A percentile compares a stretch with the other conserved stretches of the same genome.
Conservation (phyloP, 2,797 vertebrate genomes). For the Lycodopsis pacificus region DNA sequence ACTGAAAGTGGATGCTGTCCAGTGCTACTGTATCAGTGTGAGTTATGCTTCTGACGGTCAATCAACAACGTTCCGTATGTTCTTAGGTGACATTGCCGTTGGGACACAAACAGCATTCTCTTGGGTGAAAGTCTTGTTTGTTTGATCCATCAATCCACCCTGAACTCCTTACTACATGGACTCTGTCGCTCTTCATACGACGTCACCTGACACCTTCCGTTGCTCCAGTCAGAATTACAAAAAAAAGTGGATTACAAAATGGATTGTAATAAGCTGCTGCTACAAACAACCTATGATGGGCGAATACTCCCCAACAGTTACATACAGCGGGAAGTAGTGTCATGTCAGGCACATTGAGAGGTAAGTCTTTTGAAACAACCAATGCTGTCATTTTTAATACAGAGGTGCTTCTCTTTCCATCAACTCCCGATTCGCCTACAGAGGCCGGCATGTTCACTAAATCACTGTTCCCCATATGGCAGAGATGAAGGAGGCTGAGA, state of each 20-base stretch:
- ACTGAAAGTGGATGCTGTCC: neutral
- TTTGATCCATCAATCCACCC: neutral
- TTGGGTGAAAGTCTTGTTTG: neutral
- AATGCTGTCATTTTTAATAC: neutral
- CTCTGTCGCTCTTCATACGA: neutral
- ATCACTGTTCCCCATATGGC: slow-evolving; percentile 63
- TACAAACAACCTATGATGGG: neutral
- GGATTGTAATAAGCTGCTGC: neutral
- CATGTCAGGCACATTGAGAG: neutral
- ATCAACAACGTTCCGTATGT: neutral
- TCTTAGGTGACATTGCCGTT: no score
- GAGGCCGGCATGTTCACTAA: slow-evolving; percentile 35
- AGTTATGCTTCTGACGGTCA: neutral
- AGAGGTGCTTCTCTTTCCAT: neutral
- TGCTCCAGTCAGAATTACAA: neutral
- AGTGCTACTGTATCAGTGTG: neutral
- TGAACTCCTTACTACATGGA: neutral
- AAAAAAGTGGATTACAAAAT: neutral
- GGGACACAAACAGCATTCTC: neutral
- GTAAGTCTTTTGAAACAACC: slow-evolving; percentile 1
- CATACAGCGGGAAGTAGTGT: neutral
- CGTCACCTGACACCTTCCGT: neutral
- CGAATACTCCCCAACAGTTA: neutral
- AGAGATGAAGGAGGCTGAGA: slow-evolving; percentile 6
- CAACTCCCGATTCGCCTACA: slow-evolving; percentile 38